Conservation (phyloP, 2,113 vertebrate genomes). For the Pseudopipra pipra region DNA sequence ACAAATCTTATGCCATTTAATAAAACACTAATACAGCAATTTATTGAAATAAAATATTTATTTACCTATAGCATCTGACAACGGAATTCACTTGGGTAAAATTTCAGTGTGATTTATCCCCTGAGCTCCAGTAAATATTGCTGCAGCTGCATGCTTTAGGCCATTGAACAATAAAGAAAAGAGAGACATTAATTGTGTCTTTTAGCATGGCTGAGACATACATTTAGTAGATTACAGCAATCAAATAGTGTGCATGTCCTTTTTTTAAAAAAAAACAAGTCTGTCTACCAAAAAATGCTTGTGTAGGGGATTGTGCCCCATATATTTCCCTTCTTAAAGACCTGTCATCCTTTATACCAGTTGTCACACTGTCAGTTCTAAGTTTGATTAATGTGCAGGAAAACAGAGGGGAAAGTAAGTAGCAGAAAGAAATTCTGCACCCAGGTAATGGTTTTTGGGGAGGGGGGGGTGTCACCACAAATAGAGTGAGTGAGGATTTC, state of each 20-base stretch:
- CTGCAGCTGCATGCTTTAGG: neutral
- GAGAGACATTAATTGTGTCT: slow-evolving; percentile 12
- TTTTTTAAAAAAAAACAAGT: neutral
- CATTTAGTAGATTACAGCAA: slow-evolving; percentile 31
- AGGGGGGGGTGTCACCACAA: neutral
- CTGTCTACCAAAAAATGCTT: neutral
- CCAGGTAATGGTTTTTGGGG: neutral
- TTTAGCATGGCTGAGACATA: slow-evolving; percentile 12
- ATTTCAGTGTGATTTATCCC: slow-evolving; percentile 7
- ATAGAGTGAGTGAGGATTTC: neutral
- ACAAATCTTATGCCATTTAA: neutral
- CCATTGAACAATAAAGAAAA: neutral
- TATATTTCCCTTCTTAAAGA: slow-evolving; percentile 21
- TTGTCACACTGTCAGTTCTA: neutral
- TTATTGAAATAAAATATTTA: slow-evolving; percentile 20
- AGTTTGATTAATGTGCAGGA: slow-evolving; percentile 3
- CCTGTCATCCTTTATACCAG: neutral
- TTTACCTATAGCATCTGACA: slow-evolving; percentile 24
- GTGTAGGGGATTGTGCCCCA: neutral
- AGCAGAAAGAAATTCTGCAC: neutral
- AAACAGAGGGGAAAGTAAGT: neutral
- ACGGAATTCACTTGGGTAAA: slow-evolving; percentile 18
- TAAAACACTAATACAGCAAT: neutral
- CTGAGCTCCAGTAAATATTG: slow-evolving; percentile 23
- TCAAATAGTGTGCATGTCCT: neutral